Percentiles rank a stretch among this genome's conserved stretches.
Evolutionary conservation across 2,113 vertebrate species (phyloP).

Genomic region (Glaucomys volans): DNA sequence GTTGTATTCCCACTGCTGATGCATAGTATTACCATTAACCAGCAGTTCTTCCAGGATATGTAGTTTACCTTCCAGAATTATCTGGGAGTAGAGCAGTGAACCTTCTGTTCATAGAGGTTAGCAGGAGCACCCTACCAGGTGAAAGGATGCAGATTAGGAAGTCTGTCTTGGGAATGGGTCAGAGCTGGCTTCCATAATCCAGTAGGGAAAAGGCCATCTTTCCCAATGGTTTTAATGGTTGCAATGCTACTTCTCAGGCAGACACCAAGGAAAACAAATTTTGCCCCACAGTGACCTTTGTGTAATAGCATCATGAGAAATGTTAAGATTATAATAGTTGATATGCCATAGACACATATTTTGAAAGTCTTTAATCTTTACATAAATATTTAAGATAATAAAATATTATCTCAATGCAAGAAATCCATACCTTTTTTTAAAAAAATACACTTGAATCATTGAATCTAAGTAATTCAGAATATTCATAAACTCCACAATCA

Average conservation of each 20-base stretch:
- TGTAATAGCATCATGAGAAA: not conserved
- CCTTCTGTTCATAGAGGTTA: not conserved
- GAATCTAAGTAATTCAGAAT: conserved; percentile 39
- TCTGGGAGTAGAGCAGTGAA: not conserved
- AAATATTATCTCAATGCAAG: not conserved
- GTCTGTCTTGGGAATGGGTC: not conserved
- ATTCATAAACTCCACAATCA: not conserved
- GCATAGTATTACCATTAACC: not conserved
- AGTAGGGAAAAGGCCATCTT: not conserved
- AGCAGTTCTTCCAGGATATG: not conserved
- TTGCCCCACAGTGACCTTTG: not conserved
- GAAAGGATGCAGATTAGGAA: too few species aligned
- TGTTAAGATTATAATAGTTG: not conserved
- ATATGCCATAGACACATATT: not conserved
- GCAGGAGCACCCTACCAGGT: not conserved
- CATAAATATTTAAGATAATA: not conserved
- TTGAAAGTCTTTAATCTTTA: conserved; percentile 13
- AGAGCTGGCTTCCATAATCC: not conserved
- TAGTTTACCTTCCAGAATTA: not conserved
- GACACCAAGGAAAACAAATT: not conserved
- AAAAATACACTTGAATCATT: conserved; percentile 14
- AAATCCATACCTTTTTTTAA: not conserved
- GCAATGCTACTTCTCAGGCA: not conserved
- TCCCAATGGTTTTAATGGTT: not conserved
- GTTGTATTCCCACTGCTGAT: not conserved